Conservation (phyloP, 2,888 invertebrate species). For the Pristionchus exspectatus region DNA sequence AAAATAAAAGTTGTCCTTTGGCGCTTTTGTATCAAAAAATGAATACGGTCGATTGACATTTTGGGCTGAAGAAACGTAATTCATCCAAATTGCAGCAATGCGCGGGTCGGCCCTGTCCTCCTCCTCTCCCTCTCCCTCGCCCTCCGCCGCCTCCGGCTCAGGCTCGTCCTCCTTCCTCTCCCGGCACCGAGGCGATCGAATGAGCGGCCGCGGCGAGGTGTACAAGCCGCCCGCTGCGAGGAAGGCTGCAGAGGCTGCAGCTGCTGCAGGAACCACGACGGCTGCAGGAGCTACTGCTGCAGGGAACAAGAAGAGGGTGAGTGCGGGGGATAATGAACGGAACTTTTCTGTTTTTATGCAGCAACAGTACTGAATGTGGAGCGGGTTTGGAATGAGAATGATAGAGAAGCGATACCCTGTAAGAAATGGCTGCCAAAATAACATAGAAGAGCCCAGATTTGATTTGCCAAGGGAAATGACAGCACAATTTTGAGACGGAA, state of each 20-base stretch:
- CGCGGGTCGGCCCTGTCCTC: background rate
- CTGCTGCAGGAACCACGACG: background rate
- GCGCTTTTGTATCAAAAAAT: no score
- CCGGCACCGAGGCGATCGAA: background rate
- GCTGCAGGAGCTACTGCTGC: background rate
- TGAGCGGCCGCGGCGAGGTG: constrained; percentile 42
- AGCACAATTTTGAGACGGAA: background rate
- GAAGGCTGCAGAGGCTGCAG: constrained; percentile 36
- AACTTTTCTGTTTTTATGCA: no score
- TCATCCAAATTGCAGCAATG: background rate
- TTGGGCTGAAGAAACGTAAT: no score
- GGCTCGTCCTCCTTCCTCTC: constrained; percentile 22
- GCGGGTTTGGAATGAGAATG: no score
- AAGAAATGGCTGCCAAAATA: no score
- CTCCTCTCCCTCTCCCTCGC: background rate
- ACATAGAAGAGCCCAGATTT: no score
- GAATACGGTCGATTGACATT: no score
- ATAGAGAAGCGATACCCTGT: no score
- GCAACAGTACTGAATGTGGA: no score
- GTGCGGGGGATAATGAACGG: background rate
- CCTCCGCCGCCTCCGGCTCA: no score
- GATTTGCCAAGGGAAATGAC: background rate
- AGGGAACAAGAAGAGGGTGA: constrained; percentile 18
- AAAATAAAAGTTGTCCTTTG: no score
- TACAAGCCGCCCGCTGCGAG: constrained; percentile 51